phyloP scores from a whole-genome alignment of 2,888 invertebrate genomes.

The Carpatolechia fugitivella region DNA sequence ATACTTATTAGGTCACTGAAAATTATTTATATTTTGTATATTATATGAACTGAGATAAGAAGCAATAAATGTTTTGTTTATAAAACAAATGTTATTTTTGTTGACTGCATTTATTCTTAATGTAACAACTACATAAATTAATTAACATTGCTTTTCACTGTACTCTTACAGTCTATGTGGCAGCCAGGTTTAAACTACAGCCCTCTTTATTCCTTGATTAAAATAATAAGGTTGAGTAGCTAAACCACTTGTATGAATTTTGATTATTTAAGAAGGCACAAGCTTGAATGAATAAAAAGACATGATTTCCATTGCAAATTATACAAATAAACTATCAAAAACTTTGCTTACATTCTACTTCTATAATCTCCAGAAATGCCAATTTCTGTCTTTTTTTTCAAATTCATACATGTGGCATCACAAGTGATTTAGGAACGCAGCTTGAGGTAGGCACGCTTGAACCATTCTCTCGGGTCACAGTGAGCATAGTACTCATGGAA shows the following conservation, averaged over 20 bases:
- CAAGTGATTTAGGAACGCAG: conserved; percentile 71
- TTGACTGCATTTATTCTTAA: conserved; percentile 8
- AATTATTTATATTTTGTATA: conserved; percentile 3
- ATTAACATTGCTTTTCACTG: conserved; percentile 9
- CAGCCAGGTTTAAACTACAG: background rate
- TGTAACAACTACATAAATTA: conserved; percentile 12
- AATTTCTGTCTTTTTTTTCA: too few relatives aligned
- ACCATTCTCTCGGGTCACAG: conserved; percentile 69
- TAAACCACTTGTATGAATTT: background rate
- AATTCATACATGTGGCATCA: background rate
- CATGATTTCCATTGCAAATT: background rate
- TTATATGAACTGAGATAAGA: background rate
- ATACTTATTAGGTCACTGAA: too few relatives aligned
- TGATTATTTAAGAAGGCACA: background rate
- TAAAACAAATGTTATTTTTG: background rate
- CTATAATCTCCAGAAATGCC: too few relatives aligned
- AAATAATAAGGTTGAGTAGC: too few relatives aligned
- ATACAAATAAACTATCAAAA: background rate
- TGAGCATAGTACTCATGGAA: conserved; percentile 87
- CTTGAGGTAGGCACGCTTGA: conserved; percentile 74
- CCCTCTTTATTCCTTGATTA: background rate
- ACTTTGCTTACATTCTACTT: too few relatives aligned
- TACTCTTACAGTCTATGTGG: conserved; percentile 3
- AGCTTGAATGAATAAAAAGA: background rate
- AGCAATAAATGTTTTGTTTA: conserved; percentile 10